Evolutionary conservation across 2,113 vertebrate species (phyloP).

Genomic region (Calyptomena viridis): DNA sequence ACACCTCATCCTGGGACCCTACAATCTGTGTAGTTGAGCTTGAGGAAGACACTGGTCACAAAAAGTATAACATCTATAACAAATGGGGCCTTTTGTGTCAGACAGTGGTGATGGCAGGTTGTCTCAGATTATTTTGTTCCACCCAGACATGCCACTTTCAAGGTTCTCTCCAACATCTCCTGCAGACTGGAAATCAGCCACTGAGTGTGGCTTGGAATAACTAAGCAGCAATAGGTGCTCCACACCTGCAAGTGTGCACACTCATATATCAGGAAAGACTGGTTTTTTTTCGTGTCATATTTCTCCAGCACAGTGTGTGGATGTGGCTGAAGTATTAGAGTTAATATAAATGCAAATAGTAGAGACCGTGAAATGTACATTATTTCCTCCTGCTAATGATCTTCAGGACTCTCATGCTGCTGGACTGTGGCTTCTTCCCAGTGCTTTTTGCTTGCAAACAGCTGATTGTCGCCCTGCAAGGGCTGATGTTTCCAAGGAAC

Average conservation of each 20-base stretch:
- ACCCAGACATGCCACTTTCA: not conserved
- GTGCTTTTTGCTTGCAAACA: not conserved
- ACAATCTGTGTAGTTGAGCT: not conserved
- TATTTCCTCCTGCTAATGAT: not conserved
- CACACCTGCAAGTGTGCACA: not conserved
- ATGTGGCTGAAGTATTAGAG: not conserved
- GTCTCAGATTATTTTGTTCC: not conserved
- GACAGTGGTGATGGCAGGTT: not conserved
- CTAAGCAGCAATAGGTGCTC: not conserved
- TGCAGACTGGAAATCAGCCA: conserved; percentile 23
- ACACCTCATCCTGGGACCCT: not conserved
- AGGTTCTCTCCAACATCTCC: not conserved
- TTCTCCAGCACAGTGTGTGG: not conserved
- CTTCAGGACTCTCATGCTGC: not conserved
- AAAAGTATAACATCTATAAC: not conserved
- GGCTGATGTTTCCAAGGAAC: not conserved
- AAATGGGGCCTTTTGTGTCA: not conserved
- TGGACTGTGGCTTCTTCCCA: not conserved
- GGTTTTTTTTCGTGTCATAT: not conserved
- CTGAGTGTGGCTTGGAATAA: conserved; percentile 11
- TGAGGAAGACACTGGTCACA: not conserved
- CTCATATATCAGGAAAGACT: not conserved
- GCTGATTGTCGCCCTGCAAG: not conserved
- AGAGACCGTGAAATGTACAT: conserved; percentile 14
- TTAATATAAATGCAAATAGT: conserved; percentile 35